These are phyloP conservation scores for Trichoplusia ni DNA, from an alignment of 1,140 invertebrate species.

Conservation along the genomic window DNA sequence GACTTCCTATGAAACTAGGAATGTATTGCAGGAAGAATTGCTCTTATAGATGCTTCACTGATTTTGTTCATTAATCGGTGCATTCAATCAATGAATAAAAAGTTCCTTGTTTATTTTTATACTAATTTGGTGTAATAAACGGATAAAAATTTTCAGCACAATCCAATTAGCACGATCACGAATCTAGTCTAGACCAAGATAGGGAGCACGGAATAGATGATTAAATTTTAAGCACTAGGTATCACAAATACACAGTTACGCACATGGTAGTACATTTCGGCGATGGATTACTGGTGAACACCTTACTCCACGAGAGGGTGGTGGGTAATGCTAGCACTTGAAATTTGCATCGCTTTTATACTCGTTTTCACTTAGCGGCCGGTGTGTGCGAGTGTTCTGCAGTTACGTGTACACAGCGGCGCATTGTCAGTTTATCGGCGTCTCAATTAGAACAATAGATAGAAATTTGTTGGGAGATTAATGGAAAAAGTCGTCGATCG, in stretches of 20 bases:
- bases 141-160: slow-evolving; percentile 14
- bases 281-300: slow-evolving; percentile 41
- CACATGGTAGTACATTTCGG: slow-evolving; percentile 75
- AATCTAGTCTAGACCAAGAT: background rate
- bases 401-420: slow-evolving; percentile 63
- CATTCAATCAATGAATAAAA: slow-evolving; percentile 25
- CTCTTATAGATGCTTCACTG: slow-evolving; percentile 49
- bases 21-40: slow-evolving; percentile 53
- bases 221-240: slow-evolving; percentile 3
- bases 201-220: slow-evolving; percentile 9
- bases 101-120: slow-evolving; percentile 11
- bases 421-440: slow-evolving; percentile 67
- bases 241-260: slow-evolving; percentile 47
- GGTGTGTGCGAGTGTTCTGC: slow-evolving; percentile 67
- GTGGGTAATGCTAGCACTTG: slow-evolving; percentile 69
- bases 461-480: slow-evolving; percentile 67
- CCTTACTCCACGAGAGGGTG: slow-evolving; percentile 60
- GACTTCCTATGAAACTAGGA: slow-evolving; percentile 52
- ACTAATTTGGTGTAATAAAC: slow-evolving; percentile 6
- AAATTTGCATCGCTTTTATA: slow-evolving; percentile 80
- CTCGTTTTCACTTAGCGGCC: slow-evolving; percentile 66
- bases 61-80: slow-evolving; percentile 45
- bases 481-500: slow-evolving; percentile 51
- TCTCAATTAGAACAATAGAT: slow-evolving; percentile 73
- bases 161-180: slow-evolving; percentile 23